Conservation (phyloP, 2,888 invertebrate species). For the Ellobium chinense region DNA sequence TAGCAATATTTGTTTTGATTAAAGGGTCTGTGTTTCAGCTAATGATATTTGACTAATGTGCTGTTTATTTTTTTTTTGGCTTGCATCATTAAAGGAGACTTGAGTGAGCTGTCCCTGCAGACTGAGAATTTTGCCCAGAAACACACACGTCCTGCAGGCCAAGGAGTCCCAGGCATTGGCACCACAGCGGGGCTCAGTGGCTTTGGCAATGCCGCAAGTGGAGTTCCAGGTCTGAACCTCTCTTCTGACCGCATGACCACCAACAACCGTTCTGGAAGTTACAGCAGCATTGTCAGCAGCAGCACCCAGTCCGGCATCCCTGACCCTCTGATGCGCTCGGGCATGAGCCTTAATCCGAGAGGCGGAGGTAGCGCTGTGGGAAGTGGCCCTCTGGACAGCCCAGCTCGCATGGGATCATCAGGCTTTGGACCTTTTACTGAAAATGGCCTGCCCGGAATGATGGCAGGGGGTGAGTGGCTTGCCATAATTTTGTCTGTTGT, state of each 20-base stretch:
- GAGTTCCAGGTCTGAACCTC: conserved; percentile 47
- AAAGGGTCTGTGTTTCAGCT: no score
- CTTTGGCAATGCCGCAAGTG: not conserved
- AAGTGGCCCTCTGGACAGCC: conserved; percentile 1
- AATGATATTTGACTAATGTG: no score
- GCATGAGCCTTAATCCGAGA: conserved; percentile 49
- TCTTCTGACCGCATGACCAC: conserved; percentile 62
- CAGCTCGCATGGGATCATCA: conserved; percentile 49
- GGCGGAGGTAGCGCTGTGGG: not conserved
- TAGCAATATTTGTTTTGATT: no score
- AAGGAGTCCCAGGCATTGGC: not conserved
- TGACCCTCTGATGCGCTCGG: not conserved
- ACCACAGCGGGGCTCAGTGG: not conserved
- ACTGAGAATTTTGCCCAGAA: conserved; percentile 74
- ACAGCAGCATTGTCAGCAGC: conserved; percentile 74
- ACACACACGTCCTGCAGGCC: conserved; percentile 51
- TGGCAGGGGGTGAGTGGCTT: conserved; percentile 22
- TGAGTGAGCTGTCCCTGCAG: conserved; percentile 73
- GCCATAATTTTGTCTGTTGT: no score
- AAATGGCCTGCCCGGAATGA: conserved; percentile 55
- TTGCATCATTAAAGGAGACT: conserved; percentile 68
- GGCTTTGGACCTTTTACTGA: conserved; percentile 60
- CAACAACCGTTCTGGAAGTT: conserved; percentile 67
- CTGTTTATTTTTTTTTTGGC: no score
- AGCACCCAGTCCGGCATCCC: conserved; percentile 55